These are phyloP conservation scores for Trachymyrmex cornetzi DNA, from an alignment of 1,140 invertebrate genomes.

Conservation along the genomic window DNA sequence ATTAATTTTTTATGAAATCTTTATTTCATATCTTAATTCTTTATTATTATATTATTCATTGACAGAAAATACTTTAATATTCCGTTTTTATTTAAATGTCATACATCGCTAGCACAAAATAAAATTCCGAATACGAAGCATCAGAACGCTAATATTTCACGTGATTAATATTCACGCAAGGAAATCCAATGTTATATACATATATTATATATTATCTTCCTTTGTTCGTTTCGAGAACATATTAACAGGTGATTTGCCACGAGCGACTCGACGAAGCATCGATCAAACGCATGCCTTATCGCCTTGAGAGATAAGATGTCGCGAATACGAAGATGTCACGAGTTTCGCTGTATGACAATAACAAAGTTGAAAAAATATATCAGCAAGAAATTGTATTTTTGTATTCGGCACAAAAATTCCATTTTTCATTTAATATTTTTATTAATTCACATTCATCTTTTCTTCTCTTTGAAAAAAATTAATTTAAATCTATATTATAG, in stretches of 20 bases:
- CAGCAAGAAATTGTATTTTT: not conserved
- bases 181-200: not conserved
- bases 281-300: slow-evolving; percentile 62
- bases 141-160: not conserved
- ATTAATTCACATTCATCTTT: not conserved
- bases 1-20: slow-evolving; percentile 23
- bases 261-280: slow-evolving; percentile 30
- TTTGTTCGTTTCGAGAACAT: slow-evolving; percentile 42
- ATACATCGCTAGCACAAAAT: not conserved
- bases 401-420: not conserved
- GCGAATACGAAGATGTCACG: slow-evolving; percentile 11
- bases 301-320: slow-evolving; percentile 56
- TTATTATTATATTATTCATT: not conserved
- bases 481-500: not conserved
- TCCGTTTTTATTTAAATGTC: not conserved
- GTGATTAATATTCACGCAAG: not conserved
- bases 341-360: slow-evolving; percentile 28
- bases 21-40: not conserved
- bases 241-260: slow-evolving; percentile 52
- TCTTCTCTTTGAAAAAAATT: not conserved
- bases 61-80: not conserved
- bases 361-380: slow-evolving; percentile 15
- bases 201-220: slow-evolving; percentile 8
- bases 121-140: not conserved
- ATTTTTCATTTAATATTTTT: not conserved